phyloP scores from a whole-genome alignment of 1,140 invertebrate species.

The Bombus sibiricus region DNA sequence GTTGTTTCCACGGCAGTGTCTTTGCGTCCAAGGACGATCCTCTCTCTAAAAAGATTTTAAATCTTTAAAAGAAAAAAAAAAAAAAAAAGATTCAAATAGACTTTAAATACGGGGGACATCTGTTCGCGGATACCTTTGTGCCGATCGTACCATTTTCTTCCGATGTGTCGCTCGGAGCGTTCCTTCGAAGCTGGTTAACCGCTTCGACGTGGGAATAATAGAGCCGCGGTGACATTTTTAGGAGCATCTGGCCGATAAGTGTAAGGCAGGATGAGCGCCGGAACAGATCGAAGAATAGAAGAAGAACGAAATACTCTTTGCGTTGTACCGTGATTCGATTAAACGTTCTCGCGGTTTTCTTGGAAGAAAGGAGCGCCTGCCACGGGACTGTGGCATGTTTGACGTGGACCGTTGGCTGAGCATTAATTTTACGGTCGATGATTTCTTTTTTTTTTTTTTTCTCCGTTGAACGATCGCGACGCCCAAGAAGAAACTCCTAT shows the following conservation, averaged over 20 bases:
- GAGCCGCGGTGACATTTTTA: constrained; percentile 6
- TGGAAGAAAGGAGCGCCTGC: neutral
- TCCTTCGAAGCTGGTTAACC: constrained; percentile 10
- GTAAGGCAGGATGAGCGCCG: neutral
- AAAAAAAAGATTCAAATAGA: neutral
- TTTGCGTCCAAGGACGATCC: neutral
- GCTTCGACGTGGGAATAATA: constrained; percentile 40
- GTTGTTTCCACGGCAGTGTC: no score
- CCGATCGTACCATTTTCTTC: constrained; percentile 14
- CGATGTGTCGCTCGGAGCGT: constrained; percentile 39
- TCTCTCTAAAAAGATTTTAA: neutral
- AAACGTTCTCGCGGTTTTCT: neutral
- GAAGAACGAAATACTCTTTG: neutral
- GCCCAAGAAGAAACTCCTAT: constrained; percentile 55
- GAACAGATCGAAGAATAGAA: neutral
- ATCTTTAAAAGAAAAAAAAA: accelerated
- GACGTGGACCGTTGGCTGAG: constrained; percentile 16
- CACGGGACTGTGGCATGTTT: neutral
- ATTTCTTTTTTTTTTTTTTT: constrained; percentile 37
- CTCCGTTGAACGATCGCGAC: constrained; percentile 48
- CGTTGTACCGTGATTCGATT: neutral
- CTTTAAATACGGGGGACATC: constrained; percentile 27
- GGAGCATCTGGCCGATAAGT: constrained; percentile 49
- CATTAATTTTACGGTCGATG: constrained; percentile 56
- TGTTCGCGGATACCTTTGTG: constrained; percentile 10